Percentiles rank a stretch among this genome's conserved stretches.
Evolutionary conservation across 2,113 vertebrate species (phyloP).

Genomic region (Larimichthys crocea): DNA sequence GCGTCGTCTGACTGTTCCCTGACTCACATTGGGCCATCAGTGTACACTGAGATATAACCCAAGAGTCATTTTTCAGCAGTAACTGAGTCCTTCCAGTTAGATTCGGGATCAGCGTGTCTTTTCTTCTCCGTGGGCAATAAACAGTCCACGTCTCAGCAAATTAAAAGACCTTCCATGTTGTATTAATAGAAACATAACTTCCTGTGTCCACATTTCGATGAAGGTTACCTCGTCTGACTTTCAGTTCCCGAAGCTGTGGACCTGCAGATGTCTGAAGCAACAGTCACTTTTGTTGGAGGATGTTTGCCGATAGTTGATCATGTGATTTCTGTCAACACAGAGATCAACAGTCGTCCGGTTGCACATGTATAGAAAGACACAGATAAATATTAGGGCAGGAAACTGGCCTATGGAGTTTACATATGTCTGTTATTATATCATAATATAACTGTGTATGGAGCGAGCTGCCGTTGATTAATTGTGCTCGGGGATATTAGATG

Average conservation of each 20-base stretch:
- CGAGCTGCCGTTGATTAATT: neutral
- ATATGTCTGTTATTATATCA: neutral
- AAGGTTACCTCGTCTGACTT: no score
- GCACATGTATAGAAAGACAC: neutral
- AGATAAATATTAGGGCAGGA: neutral
- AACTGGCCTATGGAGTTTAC: neutral
- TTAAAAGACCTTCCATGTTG: neutral
- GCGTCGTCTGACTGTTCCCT: neutral
- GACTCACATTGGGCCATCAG: neutral
- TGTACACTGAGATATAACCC: neutral
- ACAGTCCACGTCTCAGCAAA: neutral
- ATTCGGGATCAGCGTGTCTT: neutral
- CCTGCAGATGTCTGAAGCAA: neutral
- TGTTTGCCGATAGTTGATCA: conserved; percentile 28
- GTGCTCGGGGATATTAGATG: neutral
- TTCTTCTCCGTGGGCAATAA: neutral
- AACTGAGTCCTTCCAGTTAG: neutral
- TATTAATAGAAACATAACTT: neutral
- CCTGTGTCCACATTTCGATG: neutral
- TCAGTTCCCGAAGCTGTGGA: neutral
- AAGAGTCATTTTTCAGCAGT: neutral
- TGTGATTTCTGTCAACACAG: conserved; percentile 27
- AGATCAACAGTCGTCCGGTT: neutral
- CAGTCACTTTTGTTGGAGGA: neutral
- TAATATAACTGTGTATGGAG: neutral